Conservation (phyloP, 2,113 vertebrate species). For the Gambusia holbrooki region DNA sequence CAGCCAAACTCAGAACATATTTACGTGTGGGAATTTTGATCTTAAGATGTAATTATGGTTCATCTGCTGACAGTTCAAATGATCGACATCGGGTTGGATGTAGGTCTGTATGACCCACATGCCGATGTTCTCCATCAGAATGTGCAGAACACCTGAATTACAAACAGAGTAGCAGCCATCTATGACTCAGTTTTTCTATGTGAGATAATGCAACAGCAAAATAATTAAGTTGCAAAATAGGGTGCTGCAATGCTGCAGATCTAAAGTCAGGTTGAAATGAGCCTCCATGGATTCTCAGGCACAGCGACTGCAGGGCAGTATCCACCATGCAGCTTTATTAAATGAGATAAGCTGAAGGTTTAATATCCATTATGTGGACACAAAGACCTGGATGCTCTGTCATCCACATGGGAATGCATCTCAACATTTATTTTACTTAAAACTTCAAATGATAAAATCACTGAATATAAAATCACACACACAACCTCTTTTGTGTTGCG, state of each 20-base stretch:
- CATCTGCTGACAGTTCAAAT: not conserved
- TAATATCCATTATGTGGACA: not conserved
- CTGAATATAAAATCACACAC: not conserved
- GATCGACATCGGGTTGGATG: not conserved
- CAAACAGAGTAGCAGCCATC: not conserved
- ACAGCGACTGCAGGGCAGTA: not conserved
- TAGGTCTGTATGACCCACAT: not conserved
- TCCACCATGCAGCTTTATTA: not conserved
- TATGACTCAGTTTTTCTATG: too few relatives aligned
- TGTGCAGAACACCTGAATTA: not conserved
- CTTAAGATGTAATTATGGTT: not conserved
- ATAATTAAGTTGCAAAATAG: not conserved
- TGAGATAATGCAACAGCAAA: not conserved
- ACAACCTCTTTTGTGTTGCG: not conserved
- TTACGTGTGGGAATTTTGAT: not conserved
- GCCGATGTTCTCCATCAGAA: too few relatives aligned
- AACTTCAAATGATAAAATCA: too few relatives aligned
- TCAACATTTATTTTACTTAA: too few relatives aligned
- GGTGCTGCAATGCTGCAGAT: not conserved
- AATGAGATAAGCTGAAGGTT: not conserved
- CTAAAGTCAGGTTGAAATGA: not conserved
- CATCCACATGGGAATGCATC: too few relatives aligned
- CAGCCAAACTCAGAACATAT: not conserved
- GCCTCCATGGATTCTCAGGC: not conserved
- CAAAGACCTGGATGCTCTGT: too few relatives aligned